phyloP scores from a whole-genome alignment of 2,888 invertebrate species.

The Aelia acuminata region DNA sequence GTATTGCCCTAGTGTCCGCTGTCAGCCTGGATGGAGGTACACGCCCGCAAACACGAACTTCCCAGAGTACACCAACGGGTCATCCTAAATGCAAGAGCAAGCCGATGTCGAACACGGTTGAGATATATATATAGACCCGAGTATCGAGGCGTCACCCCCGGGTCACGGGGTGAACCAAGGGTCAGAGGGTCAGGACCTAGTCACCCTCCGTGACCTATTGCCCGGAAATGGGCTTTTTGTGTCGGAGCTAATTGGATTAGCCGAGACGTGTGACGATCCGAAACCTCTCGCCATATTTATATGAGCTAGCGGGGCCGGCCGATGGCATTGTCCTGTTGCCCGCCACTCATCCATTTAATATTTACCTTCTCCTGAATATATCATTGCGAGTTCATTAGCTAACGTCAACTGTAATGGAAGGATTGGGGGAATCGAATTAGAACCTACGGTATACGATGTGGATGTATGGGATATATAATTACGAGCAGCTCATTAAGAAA shows the following conservation, averaged over 20 bases:
- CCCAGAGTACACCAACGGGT: not conserved
- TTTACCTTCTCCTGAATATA: slow-evolving; percentile 12
- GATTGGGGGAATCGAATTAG: not conserved
- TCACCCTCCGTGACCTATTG: slow-evolving; percentile 37
- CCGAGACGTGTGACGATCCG: not conserved
- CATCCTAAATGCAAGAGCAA: not conserved
- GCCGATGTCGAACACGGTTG: not conserved
- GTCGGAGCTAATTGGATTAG: slow-evolving; percentile 22
- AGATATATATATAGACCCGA: slow-evolving; percentile 8
- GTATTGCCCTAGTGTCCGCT: not conserved
- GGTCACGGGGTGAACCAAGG: not conserved
- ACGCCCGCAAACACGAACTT: not conserved
- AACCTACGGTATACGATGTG: not conserved
- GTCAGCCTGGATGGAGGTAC: not conserved
- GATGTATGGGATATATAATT: not conserved
- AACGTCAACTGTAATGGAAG: not conserved
- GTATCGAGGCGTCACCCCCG: not conserved
- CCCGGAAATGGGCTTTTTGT: slow-evolving; percentile 37
- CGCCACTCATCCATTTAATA: slow-evolving; percentile 14
- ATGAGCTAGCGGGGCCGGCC: slow-evolving; percentile 1
- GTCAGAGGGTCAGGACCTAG: not conserved
- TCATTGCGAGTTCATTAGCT: not conserved
- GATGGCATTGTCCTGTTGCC: slow-evolving; percentile 14
- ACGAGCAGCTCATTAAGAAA: not conserved
- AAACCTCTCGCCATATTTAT: slow-evolving; percentile 9